phyloP scores from a whole-genome alignment of 1,140 invertebrate species.

The Musca vetustissima region DNA sequence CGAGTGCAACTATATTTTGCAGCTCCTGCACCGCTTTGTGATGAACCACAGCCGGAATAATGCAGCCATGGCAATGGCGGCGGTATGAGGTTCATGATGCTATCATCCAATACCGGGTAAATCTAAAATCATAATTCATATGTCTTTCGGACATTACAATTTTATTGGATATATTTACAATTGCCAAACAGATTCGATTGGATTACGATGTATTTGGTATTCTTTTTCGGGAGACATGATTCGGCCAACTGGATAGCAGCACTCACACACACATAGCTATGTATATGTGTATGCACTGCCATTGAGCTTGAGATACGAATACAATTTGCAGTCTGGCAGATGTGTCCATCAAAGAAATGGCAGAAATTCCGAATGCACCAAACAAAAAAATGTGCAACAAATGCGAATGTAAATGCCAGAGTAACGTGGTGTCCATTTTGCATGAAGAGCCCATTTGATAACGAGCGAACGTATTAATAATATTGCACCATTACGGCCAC shows the following conservation, averaged over 20 bases:
- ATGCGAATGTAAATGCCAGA: neutral
- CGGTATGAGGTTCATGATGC: too few species aligned
- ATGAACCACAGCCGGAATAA: too few species aligned
- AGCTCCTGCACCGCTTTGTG: too few species aligned
- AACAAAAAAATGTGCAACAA: neutral
- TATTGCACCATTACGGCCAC: conserved; percentile 26
- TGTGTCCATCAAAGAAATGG: conserved; percentile 8
- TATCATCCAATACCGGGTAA: neutral
- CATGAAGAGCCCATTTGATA: conserved; percentile 53
- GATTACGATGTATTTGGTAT: neutral
- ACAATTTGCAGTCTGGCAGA: conserved; percentile 10
- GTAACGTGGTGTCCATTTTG: conserved; percentile 43
- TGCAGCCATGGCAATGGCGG: too few species aligned
- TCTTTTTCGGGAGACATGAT: too few species aligned
- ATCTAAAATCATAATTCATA: conserved; percentile 23
- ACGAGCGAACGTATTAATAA: conserved; percentile 55
- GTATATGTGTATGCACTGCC: too few species aligned
- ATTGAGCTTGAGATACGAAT: neutral
- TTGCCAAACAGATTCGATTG: conserved; percentile 15
- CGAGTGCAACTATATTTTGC: too few species aligned
- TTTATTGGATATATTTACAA: conserved; percentile 20
- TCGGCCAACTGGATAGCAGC: neutral
- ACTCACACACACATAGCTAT: neutral
- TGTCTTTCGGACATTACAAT: conserved; percentile 15
- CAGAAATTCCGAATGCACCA: neutral